A percentile compares a stretch with the other conserved stretches of the same genome.
Evolutionary conservation across 2,113 vertebrate species (phyloP).

Genomic region (Pangasianodon hypophthalmus): DNA sequence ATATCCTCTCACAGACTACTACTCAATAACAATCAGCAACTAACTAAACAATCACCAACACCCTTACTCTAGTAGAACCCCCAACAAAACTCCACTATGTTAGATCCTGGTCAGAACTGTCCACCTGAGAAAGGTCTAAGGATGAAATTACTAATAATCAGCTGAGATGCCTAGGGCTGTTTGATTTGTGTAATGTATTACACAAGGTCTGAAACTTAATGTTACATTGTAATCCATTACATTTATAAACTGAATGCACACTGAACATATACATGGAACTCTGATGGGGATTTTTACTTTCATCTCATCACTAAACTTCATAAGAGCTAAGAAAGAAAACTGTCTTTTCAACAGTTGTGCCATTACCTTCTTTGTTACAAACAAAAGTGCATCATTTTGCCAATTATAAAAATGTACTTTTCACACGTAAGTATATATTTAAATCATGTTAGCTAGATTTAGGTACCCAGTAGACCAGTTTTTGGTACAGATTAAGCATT

Average conservation of each 20-base stretch:
- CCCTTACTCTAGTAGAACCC: not conserved
- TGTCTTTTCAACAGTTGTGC: not conserved
- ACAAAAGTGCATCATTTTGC: slow-evolving; percentile 9
- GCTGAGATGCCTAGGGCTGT: not conserved
- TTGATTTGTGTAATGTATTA: not conserved
- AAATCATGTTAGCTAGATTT: slow-evolving; percentile 69
- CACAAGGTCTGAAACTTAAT: slow-evolving; percentile 1
- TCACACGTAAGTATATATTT: not conserved
- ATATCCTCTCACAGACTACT: not conserved
- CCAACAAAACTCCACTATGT: not conserved
- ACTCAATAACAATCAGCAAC: not conserved
- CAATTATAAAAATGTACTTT: slow-evolving; percentile 14
- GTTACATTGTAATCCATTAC: slow-evolving; percentile 22
- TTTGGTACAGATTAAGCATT: slow-evolving; percentile 18
- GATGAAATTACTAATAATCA: slow-evolving; percentile 12
- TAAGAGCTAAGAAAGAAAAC: slow-evolving; percentile 8
- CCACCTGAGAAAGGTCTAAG: not conserved
- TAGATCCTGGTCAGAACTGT: not conserved
- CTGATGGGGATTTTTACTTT: slow-evolving; percentile 20
- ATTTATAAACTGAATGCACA: slow-evolving; percentile 31
- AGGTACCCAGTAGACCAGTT: slow-evolving; percentile 45
- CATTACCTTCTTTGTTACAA: slow-evolving; percentile 12
- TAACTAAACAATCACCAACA: not conserved
- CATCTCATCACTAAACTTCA: slow-evolving; percentile 1
- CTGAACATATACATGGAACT: slow-evolving; percentile 36